phyloP scores from a whole-genome alignment of 35 echinoderm and acorn worm species.

The Amphiura filiformis region DNA sequence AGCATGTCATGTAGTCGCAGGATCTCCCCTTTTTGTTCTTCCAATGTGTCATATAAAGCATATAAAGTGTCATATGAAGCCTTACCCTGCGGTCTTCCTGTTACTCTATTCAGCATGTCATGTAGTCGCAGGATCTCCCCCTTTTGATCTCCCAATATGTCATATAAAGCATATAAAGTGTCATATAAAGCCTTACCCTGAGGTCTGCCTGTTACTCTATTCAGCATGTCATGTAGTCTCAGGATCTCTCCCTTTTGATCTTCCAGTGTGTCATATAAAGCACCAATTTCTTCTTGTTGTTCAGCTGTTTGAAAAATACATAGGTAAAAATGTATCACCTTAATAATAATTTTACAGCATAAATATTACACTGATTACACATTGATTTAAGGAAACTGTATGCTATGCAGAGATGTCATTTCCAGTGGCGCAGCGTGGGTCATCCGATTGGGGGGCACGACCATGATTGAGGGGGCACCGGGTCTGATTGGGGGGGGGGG shows the following conservation, averaged over 20 bases:
- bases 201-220: not conserved
- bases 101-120: slow-evolving; percentile 42
- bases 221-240: slow-evolving; percentile 49
- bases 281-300: slow-evolving; percentile 81
- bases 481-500: too few species aligned
- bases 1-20: slow-evolving; percentile 56
- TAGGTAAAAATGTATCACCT: too few species aligned
- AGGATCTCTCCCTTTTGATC: slow-evolving; percentile 85
- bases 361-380: too few species aligned
- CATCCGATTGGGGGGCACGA: too few species aligned
- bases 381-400: too few species aligned
- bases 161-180: slow-evolving; percentile 73
- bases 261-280: slow-evolving; percentile 78
- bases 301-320: slow-evolving; percentile 8
- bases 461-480: too few species aligned
- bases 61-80: slow-evolving; percentile 49
- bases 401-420: too few species aligned
- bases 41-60: slow-evolving; percentile 78
- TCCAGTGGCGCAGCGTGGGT: too few species aligned
- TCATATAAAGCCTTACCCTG: slow-evolving; percentile 25
- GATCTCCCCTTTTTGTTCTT: slow-evolving; percentile 83
- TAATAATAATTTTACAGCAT: too few species aligned
- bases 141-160: slow-evolving; percentile 79
- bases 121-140: slow-evolving; percentile 71
- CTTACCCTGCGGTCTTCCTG: not conserved